Evolutionary conservation across 2,797 vertebrate genomes (phyloP).

Genomic region (Monodelphis domestica): DNA sequence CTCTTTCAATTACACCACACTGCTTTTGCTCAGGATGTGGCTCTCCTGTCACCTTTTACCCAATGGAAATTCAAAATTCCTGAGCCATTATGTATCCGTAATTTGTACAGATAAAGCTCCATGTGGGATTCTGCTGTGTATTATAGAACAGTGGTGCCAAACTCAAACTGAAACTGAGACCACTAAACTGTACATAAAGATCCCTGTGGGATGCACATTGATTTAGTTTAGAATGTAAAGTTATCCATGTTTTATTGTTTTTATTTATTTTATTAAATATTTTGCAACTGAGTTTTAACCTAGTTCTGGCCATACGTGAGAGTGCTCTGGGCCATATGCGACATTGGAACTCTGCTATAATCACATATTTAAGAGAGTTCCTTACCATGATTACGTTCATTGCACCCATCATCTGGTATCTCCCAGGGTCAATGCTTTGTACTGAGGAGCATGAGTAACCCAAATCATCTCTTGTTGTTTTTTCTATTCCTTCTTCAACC

Average conservation of each 20-base stretch:
- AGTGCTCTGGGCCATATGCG: neutral
- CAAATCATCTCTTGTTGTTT: neutral
- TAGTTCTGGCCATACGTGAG: neutral
- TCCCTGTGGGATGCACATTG: neutral
- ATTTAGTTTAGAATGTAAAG: neutral
- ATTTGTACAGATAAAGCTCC: neutral
- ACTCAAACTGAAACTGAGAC: neutral
- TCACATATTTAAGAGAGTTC: neutral
- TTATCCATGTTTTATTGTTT: neutral
- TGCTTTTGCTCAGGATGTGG: neutral
- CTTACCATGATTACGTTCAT: neutral
- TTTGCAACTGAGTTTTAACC: neutral
- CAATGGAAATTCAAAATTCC: neutral
- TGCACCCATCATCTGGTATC: neutral
- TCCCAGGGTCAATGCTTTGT: neutral
- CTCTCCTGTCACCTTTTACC: neutral
- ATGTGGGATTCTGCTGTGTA: neutral
- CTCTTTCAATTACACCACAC: neutral
- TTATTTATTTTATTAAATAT: neutral
- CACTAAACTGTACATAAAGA: neutral
- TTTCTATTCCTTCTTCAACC: neutral
- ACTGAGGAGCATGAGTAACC: neutral
- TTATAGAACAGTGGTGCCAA: neutral
- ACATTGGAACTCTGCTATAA: neutral
- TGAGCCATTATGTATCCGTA: neutral